Evolutionary conservation across 37 sponge, comb jelly and placozoan genomes (phyloP).

Genomic region (Theonella swinhoei): DNA sequence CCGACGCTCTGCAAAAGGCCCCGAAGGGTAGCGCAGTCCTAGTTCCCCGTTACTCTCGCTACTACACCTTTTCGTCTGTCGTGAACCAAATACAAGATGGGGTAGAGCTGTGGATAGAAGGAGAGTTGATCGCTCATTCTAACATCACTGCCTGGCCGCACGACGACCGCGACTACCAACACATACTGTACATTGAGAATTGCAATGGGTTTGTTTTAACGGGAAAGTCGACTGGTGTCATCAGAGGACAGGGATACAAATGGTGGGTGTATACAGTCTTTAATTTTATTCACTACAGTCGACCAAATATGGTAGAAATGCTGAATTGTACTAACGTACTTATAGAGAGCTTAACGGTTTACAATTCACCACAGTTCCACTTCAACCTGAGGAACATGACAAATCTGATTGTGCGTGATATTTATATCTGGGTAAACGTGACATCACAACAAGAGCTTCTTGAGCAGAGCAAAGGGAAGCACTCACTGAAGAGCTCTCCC

Average conservation of each 20-base stretch:
- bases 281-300: not conserved
- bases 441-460: conserved; percentile 4
- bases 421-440: conserved; percentile 24
- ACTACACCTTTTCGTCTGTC: conserved; percentile 11
- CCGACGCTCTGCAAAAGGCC: conserved; percentile 13
- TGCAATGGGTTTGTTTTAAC: conserved; percentile 15
- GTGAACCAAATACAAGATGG: not conserved
- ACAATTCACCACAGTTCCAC: conserved; percentile 36
- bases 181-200: conserved; percentile 4
- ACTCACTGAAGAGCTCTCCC: not conserved
- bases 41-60: conserved; percentile 3
- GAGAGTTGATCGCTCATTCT: conserved; percentile 1
- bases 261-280: conserved; percentile 29
- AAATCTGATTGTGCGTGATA: conserved; percentile 11
- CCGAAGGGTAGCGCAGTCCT: conserved; percentile 12
- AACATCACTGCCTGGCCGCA: conserved; percentile 44
- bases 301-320: conserved; percentile 27
- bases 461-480: not conserved
- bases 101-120: conserved; percentile 22
- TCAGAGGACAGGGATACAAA: conserved; percentile 42
- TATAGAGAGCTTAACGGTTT: not conserved
- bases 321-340: not conserved
- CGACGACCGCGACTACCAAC: not conserved
- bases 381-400: not conserved
- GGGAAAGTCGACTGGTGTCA: conserved; percentile 1